These are phyloP conservation scores for Mustela erminea DNA, from an alignment of 2,797 vertebrate genomes.

Conservation along the genomic window DNA sequence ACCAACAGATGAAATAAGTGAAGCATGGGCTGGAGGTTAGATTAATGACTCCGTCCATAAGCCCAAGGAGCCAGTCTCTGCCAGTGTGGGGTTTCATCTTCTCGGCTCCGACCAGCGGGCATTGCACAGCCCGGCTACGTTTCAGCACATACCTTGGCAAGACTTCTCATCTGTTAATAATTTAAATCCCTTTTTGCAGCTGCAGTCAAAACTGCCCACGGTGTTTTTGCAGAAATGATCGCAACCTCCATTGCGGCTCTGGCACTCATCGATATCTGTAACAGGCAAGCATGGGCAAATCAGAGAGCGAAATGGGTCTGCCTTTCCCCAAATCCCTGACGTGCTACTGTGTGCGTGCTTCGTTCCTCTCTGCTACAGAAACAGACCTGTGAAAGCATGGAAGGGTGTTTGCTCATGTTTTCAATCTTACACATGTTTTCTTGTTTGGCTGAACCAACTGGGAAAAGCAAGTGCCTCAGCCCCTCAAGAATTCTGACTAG, in stretches of 20 bases:
- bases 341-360: constrained; percentile 23
- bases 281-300: constrained; percentile 75
- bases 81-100: background rate
- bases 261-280: constrained; percentile 98
- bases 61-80: background rate
- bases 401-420: constrained; percentile 32
- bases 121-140: background rate
- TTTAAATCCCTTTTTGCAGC: constrained; percentile 98
- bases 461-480: constrained; percentile 35
- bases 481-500: constrained; percentile 56
- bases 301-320: constrained; percentile 48
- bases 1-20: background rate
- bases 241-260: constrained; percentile 95
- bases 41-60: background rate
- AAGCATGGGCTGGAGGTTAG: background rate
- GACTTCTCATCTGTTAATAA: constrained; percentile 97
- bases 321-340: constrained; percentile 54
- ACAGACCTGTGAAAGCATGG: constrained; percentile 47
- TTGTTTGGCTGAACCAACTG: constrained; percentile 30
- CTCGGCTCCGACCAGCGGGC: background rate
- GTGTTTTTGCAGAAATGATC: constrained; percentile 99
- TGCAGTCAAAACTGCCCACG: constrained; percentile 98
- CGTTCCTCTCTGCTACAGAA: constrained; percentile 50
- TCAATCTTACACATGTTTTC: background rate
- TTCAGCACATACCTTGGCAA: constrained; percentile 94